Conservation (phyloP, 2,113 vertebrate genomes). For the Callorhinus ursinus region DNA sequence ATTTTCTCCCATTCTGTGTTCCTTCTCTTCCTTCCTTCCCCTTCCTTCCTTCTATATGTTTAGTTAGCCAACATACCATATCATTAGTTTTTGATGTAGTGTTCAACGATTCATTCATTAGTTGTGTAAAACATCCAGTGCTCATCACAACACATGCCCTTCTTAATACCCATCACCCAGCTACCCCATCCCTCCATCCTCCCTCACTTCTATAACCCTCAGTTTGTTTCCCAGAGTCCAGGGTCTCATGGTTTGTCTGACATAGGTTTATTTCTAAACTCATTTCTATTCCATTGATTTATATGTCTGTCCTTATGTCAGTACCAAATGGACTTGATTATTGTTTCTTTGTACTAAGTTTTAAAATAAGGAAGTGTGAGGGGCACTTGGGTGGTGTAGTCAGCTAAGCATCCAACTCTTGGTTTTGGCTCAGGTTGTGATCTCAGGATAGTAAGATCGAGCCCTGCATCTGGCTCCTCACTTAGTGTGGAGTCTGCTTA, state of each 20-base stretch:
- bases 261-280: neutral
- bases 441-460: neutral
- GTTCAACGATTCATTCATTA: too few relatives aligned
- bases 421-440: neutral
- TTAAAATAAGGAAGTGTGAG: neutral
- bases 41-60: too few relatives aligned
- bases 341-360: neutral
- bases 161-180: too few relatives aligned
- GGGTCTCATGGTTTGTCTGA: too few relatives aligned
- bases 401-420: neutral
- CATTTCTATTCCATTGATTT: slow-evolving; percentile 15
- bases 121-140: too few relatives aligned
- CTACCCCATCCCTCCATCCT: too few relatives aligned
- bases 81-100: too few relatives aligned
- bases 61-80: too few relatives aligned
- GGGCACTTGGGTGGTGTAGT: neutral
- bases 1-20: neutral
- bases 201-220: too few relatives aligned
- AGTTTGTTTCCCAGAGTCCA: too few relatives aligned
- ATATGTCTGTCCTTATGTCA: neutral
- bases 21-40: too few relatives aligned
- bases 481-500: neutral
- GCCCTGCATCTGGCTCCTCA: neutral
- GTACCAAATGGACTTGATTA: neutral
- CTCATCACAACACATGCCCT: too few relatives aligned